Evolutionary conservation across 2,113 vertebrate species (phyloP).

Genomic region (Numida meleagris): DNA sequence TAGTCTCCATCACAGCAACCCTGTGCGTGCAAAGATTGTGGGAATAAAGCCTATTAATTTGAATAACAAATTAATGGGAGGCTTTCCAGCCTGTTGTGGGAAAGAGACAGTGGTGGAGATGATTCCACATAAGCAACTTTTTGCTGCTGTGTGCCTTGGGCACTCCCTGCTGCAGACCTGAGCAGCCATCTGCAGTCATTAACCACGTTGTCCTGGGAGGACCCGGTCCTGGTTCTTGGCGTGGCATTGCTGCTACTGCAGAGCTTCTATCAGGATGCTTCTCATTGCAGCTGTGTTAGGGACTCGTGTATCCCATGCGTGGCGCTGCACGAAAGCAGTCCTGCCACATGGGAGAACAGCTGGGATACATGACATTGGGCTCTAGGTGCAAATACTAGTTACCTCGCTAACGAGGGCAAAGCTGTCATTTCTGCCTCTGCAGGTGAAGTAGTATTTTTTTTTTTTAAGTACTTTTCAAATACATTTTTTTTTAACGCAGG

Average conservation of each 20-base stretch:
- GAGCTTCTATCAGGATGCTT: too few relatives aligned
- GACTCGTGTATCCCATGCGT: not conserved
- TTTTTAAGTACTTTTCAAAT: constrained; percentile 2
- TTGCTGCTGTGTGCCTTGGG: not conserved
- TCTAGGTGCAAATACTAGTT: not conserved
- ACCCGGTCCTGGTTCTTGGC: not conserved
- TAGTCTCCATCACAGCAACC: not conserved
- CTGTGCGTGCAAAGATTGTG: not conserved
- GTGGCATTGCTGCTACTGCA: not conserved
- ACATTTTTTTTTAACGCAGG: not conserved
- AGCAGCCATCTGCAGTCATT: not conserved
- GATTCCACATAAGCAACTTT: not conserved
- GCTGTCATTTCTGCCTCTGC: not conserved
- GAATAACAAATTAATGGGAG: constrained; percentile 21
- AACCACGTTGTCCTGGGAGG: not conserved
- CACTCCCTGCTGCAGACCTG: not conserved
- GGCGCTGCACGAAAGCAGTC: not conserved
- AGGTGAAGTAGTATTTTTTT: not conserved
- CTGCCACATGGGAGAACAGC: not conserved
- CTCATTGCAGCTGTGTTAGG: not conserved
- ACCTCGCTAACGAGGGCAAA: not conserved
- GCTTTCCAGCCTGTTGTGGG: constrained; percentile 1
- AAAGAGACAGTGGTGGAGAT: not conserved
- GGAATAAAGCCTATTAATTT: constrained; percentile 23
- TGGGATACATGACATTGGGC: fast-evolving